Conservation (phyloP, 2,888 invertebrate genomes). For the Andrena praecox region DNA sequence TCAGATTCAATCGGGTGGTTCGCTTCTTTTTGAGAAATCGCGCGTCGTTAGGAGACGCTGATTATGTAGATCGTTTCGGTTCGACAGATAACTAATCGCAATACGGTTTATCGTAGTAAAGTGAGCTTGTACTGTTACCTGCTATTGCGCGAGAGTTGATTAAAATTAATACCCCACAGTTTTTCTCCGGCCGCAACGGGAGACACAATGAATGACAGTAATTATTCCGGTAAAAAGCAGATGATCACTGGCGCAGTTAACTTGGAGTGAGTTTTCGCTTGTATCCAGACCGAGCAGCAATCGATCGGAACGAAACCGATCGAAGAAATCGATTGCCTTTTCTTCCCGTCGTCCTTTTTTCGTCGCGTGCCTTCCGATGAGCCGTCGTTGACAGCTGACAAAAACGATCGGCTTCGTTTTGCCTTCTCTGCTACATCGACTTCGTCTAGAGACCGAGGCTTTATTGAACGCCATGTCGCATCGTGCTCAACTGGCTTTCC, state of each 20-base stretch:
- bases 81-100: not conserved
- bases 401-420: conserved; percentile 31
- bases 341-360: not conserved
- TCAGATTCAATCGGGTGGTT: not conserved
- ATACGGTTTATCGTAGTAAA: not conserved
- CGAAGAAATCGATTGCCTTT: conserved; percentile 13
- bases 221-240: conserved; percentile 20
- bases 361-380: not conserved
- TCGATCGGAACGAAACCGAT: conserved; percentile 17
- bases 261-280: not conserved
- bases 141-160: not conserved
- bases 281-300: conserved; percentile 2
- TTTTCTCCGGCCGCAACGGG: not conserved
- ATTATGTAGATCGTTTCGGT: not conserved
- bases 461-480: conserved; percentile 75
- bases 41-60: not conserved
- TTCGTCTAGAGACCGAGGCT: conserved; percentile 56
- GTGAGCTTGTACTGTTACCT: not conserved
- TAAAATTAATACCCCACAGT: conserved; percentile 16
- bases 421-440: conserved; percentile 46
- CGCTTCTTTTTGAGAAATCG: not conserved
- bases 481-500: conserved; percentile 57
- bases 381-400: conserved; percentile 59
- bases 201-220: conserved; percentile 11
- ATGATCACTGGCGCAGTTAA: not conserved